phyloP scores from a whole-genome alignment of 2,888 invertebrate species.

The Microchrysa polita region DNA sequence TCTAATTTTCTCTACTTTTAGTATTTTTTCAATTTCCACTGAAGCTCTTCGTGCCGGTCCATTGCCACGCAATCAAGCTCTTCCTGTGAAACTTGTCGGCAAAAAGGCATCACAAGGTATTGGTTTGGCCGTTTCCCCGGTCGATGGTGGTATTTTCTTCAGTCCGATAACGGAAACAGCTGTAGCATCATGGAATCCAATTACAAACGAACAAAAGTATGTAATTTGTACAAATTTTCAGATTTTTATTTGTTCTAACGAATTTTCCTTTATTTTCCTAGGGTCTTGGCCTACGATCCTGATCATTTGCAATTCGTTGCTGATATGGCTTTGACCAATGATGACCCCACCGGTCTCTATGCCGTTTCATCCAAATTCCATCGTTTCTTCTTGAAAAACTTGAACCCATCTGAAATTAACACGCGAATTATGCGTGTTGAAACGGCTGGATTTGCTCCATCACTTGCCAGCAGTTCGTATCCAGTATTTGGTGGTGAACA shows the following conservation, averaged over 20 bases:
- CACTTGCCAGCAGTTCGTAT: not conserved
- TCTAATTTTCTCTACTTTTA: slow-evolving; percentile 59
- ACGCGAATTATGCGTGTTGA: slow-evolving; percentile 75
- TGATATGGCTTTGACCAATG: slow-evolving; percentile 74
- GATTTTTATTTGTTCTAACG: slow-evolving; percentile 45
- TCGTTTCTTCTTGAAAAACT: slow-evolving; percentile 77
- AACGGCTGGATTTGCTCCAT: not conserved
- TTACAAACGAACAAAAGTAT: slow-evolving; percentile 76
- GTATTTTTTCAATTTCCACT: slow-evolving; percentile 81
- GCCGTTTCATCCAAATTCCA: slow-evolving; percentile 80
- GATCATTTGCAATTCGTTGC: slow-evolving; percentile 81
- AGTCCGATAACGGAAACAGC: slow-evolving; percentile 84
- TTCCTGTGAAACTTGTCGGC: slow-evolving; percentile 81
- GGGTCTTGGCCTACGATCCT: slow-evolving; percentile 76
- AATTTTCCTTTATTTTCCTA: slow-evolving; percentile 56
- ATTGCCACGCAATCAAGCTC: slow-evolving; percentile 72
- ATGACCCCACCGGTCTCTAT: slow-evolving; percentile 79
- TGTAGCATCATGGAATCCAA: slow-evolving; percentile 81
- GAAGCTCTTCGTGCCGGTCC: slow-evolving; percentile 79
- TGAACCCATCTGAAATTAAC: slow-evolving; percentile 76
- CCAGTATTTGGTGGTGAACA: not conserved
- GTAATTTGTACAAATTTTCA: slow-evolving; percentile 39
- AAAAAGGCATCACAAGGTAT: slow-evolving; percentile 87
- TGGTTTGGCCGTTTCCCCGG: slow-evolving; percentile 75
- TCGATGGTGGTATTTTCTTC: slow-evolving; percentile 79